phyloP scores from a whole-genome alignment of 2,797 vertebrate species.

The Malurus leucopterus region DNA sequence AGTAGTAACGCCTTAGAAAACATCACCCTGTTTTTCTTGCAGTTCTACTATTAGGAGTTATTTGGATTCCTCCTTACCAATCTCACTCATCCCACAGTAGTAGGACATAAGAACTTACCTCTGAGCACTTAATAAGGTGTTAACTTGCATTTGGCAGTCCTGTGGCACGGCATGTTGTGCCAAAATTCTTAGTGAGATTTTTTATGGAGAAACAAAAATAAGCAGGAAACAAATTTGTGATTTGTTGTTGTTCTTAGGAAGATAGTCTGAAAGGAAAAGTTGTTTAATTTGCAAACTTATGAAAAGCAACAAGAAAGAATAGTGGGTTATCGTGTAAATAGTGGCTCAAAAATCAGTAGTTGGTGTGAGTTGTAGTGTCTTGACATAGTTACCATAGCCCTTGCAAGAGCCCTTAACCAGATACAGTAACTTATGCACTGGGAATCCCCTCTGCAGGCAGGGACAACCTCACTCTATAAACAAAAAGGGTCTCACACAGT shows the following conservation, averaged over 20 bases:
- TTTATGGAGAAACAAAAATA: background rate
- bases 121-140: background rate
- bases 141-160: background rate
- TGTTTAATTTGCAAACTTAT: background rate
- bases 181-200: background rate
- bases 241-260: background rate
- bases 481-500: background rate
- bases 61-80: background rate
- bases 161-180: background rate
- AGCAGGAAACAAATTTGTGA: background rate
- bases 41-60: background rate
- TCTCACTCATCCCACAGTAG: background rate
- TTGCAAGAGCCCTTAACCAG: background rate
- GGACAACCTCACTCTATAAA: background rate
- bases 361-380: background rate
- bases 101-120: background rate
- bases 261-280: background rate
- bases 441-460: background rate
- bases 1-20: background rate
- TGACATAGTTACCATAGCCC: background rate
- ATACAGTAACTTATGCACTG: background rate
- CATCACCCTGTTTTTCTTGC: rapidly evolving
- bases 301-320: background rate
- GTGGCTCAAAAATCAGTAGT: background rate
- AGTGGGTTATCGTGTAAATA: background rate